These are phyloP conservation scores for Drosophila santomea DNA, from an alignment of 1,140 invertebrate species.

Conservation along the genomic window DNA sequence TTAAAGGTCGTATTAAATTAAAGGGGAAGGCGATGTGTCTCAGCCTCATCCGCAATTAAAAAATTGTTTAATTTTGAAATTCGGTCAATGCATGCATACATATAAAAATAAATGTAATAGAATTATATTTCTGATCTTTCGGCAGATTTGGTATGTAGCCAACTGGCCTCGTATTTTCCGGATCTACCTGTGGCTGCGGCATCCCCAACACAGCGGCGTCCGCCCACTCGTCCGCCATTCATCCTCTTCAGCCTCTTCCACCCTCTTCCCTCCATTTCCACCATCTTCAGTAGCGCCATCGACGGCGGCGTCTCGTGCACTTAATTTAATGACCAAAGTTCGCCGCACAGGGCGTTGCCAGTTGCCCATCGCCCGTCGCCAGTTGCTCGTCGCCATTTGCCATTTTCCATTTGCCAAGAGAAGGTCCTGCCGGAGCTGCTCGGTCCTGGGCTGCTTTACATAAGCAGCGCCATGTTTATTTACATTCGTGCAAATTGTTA, in stretches of 20 bases:
- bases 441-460: conserved; percentile 50
- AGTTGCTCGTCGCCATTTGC: neutral
- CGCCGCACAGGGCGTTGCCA: conserved; percentile 67
- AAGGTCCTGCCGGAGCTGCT: conserved; percentile 20
- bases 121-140: too few relatives aligned
- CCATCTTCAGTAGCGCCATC: conserved; percentile 12
- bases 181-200: conserved; percentile 3
- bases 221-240: neutral
- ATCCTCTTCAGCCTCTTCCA: too few relatives aligned
- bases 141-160: neutral
- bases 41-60: neutral
- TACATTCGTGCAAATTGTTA: conserved; percentile 81
- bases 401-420: neutral
- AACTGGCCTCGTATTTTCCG: neutral
- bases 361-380: conserved; percentile 25
- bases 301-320: conserved; percentile 52
- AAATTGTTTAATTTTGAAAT: neutral
- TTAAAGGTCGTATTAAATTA: conserved; percentile 20
- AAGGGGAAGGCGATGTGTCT: neutral
- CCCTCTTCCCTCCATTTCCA: neutral
- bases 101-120: too few relatives aligned
- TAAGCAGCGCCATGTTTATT: conserved; percentile 76
- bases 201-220: neutral
- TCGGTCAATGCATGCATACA: neutral
- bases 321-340: conserved; percentile 82